Evolutionary conservation across 2,113 vertebrate genomes (phyloP).

Genomic region (Callocephalon fimbriatum): DNA sequence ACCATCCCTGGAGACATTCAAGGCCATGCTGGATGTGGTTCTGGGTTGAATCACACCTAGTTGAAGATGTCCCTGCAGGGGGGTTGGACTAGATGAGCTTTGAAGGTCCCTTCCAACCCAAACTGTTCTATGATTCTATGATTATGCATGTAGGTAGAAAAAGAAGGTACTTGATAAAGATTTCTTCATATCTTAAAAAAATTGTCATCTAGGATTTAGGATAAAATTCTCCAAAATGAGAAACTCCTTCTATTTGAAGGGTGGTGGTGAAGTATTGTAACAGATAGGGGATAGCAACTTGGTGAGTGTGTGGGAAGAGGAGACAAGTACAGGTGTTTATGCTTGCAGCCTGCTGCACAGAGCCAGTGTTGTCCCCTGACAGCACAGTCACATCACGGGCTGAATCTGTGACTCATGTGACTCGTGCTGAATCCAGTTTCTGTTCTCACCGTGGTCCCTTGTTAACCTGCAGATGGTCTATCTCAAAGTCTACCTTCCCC

Average conservation of each 20-base stretch:
- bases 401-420: conserved; percentile 33
- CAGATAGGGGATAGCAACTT: not conserved
- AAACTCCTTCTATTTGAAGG: not conserved
- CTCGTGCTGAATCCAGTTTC: not conserved
- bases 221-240: not conserved
- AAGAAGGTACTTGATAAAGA: not conserved
- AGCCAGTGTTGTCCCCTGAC: not conserved
- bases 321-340: not conserved
- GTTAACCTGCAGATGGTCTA: not conserved
- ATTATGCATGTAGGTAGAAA: not conserved
- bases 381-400: not conserved
- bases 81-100: not conserved
- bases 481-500: not conserved
- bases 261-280: not conserved
- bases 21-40: not conserved
- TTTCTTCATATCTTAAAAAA: not conserved
- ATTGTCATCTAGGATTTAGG: not conserved
- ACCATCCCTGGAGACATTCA: not conserved
- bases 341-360: not conserved
- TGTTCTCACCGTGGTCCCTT: not conserved
- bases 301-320: not conserved
- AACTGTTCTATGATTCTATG: not conserved
- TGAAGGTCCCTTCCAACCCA: not conserved
- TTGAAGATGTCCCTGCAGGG: not conserved
- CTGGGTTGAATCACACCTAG: not conserved